phyloP scores from a whole-genome alignment of 2,888 invertebrate genomes.

The Tetranychus piercei region DNA sequence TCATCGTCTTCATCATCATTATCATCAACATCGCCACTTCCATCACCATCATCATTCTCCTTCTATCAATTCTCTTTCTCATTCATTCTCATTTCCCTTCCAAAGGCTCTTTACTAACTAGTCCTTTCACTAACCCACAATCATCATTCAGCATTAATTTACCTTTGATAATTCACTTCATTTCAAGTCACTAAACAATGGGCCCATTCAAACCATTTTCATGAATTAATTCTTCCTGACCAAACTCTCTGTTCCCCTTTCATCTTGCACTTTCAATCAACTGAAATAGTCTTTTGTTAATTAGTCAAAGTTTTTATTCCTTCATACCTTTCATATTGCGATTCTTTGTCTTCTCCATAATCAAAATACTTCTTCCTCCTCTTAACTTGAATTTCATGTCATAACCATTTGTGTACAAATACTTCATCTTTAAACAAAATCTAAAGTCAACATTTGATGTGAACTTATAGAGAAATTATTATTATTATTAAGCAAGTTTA shows the following conservation, averaged over 20 bases:
- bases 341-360: not conserved
- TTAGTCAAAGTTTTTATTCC: not conserved
- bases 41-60: not conserved
- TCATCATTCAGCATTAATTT: not conserved
- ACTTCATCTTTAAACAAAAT: not conserved
- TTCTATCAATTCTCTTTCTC: conserved; percentile 5
- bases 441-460: not conserved
- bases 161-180: not conserved
- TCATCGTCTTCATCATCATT: not conserved
- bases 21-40: not conserved
- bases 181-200: not conserved
- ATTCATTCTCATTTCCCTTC: not conserved
- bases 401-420: not conserved
- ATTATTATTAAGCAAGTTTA: too few species aligned
- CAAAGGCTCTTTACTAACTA: not conserved
- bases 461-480: not conserved
- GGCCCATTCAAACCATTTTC: not conserved
- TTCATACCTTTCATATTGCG: not conserved
- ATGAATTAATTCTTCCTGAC: not conserved
- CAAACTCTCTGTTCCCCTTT: not conserved
- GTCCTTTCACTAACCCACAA: not conserved
- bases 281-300: not conserved
- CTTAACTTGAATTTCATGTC: not conserved
- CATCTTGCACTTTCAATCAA: not conserved
- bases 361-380: not conserved